These are phyloP conservation scores for Stomatorhinus walkeri DNA, from an alignment of 2,797 vertebrate genomes.

Conservation along the genomic window DNA sequence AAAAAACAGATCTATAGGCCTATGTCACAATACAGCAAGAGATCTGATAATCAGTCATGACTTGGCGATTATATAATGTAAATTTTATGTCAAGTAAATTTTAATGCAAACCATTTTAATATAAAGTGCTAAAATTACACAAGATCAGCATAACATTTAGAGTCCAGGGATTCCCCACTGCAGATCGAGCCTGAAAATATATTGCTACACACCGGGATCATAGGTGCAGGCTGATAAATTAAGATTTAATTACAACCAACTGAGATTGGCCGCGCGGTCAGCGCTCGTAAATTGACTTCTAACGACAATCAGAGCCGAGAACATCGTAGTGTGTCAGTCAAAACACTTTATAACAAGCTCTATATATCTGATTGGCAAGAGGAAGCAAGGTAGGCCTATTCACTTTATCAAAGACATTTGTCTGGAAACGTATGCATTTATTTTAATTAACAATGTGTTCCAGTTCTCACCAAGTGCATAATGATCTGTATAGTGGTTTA, in stretches of 20 bases:
- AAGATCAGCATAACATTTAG: background rate
- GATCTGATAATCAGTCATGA: background rate
- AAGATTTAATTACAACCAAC: slow-evolving; percentile 34
- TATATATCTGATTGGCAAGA: slow-evolving; percentile 10
- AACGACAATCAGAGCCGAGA: slow-evolving; percentile 27
- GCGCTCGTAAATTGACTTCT: slow-evolving; percentile 31
- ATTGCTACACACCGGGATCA: background rate
- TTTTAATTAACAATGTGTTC: background rate
- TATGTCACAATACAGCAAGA: background rate
- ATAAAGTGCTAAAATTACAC: slow-evolving; percentile 8
- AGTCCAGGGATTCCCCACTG: background rate
- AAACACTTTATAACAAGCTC: slow-evolving; percentile 23
- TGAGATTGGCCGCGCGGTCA: slow-evolving; percentile 20
- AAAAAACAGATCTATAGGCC: background rate
- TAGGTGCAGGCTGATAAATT: slow-evolving; percentile 26
- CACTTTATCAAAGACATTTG: background rate
- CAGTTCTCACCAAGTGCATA: background rate
- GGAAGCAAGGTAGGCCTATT: background rate
- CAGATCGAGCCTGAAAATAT: slow-evolving; percentile 1
- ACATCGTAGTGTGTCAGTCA: slow-evolving; percentile 24
- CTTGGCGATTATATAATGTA: background rate
- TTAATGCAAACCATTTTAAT: background rate
- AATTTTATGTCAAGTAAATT: background rate
- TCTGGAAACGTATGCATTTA: background rate
- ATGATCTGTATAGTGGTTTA: background rate